Percentiles rank a stretch among this genome's conserved stretches.
phyloP scores from a whole-genome alignment of 1,140 invertebrate species.

The Branchinecta lynchi region DNA sequence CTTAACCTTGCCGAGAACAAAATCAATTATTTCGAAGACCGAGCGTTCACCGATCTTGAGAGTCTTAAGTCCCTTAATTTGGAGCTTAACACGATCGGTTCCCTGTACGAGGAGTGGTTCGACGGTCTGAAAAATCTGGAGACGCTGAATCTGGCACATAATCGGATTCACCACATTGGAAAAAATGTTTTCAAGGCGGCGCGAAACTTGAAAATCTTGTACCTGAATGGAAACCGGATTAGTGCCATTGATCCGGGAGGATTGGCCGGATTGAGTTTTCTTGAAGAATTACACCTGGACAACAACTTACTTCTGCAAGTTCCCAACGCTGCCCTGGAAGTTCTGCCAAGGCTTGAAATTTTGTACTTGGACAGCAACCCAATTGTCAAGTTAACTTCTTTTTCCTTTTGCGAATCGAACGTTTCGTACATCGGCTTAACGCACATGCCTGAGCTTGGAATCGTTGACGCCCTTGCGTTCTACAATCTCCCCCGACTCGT shows the following conservation, averaged over 20 bases:
- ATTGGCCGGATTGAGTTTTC: conserved; percentile 25
- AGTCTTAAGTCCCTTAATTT: conserved; percentile 24
- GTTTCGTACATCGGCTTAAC: conserved; percentile 29
- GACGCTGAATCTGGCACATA: conserved; percentile 26
- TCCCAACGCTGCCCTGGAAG: conserved; percentile 25
- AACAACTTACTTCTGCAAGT: conserved; percentile 26
- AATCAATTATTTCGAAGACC: conserved; percentile 25
- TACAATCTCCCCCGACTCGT: conserved; percentile 30
- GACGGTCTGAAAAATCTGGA: conserved; percentile 22
- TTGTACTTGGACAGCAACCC: conserved; percentile 26
- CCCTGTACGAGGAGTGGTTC: conserved; percentile 29
- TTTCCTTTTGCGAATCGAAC: conserved; percentile 29
- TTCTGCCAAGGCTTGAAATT: conserved; percentile 22
- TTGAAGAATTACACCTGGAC: conserved; percentile 24
- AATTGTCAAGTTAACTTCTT: conserved; percentile 26
- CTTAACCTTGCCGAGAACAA: conserved; percentile 26
- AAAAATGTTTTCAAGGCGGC: conserved; percentile 26
- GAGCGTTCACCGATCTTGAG: conserved; percentile 23
- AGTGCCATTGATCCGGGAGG: conserved; percentile 25
- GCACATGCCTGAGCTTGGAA: conserved; percentile 29
- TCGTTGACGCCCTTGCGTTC: conserved; percentile 33
- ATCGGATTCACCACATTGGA: conserved; percentile 27
- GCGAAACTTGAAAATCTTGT: conserved; percentile 21
- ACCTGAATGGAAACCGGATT: conserved; percentile 26
- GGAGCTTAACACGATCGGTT: conserved; percentile 25